Base-by-base conservation (phyloP, 2,888 invertebrate genomes). In the Linyphia triangularis region DNA sequence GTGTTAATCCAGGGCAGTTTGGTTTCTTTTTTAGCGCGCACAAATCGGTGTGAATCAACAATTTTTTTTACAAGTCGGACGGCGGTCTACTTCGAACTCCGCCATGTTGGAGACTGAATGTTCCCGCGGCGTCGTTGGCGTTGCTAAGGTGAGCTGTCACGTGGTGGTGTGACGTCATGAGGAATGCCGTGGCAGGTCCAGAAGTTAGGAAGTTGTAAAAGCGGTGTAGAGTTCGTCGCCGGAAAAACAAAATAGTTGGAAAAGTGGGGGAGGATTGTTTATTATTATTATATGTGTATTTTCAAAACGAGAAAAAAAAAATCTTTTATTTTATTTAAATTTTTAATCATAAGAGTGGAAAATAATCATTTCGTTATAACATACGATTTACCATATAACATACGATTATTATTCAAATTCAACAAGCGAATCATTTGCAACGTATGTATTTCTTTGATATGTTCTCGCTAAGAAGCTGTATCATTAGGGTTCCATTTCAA, bases 121-220 rank as follows among this genome's bases (percentile, higher is more conserved):
- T 73, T 81, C 61, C 72, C 85, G 81, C 86, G 70, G 85, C 85
- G 78, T 85, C 85, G 69, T 78, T 61, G 51, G 78, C 85, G 88
- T 88, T 88, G 88, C 88, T 40, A 88, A 88, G 88, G 88, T 88
- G 70, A 61, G 51, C 30, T 37, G 61, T 88, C 88, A 88, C 73
- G 82, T 88, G 88, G 77, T 33, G 51, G 30, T 13, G 82, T 77
- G 82, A 88, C 88, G 83, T 88, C 82, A 82, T 70, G 13, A 33
- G 77, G 88, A 88, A 88, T 88, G 88, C 88, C 63, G 30, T 43
- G 63, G 59, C 82, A 88, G 88, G 88, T 88, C 69, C 40, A 16
- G 65, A n/a, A n/a, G 51, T 51, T 51, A n/a, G 16, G 51, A 61
- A 75, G 81, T 75, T 88, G 70, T 33, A 59, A 24, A 33, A 16